phyloP scores from a whole-genome alignment of 2,888 invertebrate species.

The Hybos culiciformis region DNA sequence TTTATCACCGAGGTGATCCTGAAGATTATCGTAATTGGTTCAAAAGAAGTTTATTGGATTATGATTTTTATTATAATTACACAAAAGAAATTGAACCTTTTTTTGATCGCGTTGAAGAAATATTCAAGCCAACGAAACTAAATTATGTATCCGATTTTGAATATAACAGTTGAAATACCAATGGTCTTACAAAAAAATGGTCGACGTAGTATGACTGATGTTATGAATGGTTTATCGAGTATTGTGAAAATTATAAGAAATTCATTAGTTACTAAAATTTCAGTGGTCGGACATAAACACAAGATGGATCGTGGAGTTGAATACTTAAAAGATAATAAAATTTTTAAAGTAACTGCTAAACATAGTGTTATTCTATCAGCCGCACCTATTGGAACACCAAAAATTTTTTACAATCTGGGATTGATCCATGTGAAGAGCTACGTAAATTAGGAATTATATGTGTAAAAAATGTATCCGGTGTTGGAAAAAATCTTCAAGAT shows the following conservation, averaged over 20 bases:
- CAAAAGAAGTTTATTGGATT: too few relatives aligned
- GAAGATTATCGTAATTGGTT: constrained; percentile 62
- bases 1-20: constrained; percentile 55
- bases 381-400: constrained; percentile 53
- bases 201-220: constrained; percentile 42
- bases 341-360: constrained; percentile 36
- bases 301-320: too few relatives aligned
- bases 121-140: constrained; percentile 36
- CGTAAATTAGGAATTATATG: constrained; percentile 40
- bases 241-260: constrained; percentile 24
- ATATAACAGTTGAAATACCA: constrained; percentile 44
- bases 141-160: constrained; percentile 42
- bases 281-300: too few relatives aligned
- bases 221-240: too few relatives aligned
- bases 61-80: too few relatives aligned
- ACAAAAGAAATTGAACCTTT: constrained; percentile 12
- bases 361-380: constrained; percentile 53
- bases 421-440: constrained; percentile 48
- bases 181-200: constrained; percentile 45
- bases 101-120: constrained; percentile 18
- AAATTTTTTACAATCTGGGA: constrained; percentile 57
- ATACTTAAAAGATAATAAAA: constrained; percentile 32
- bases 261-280: constrained; percentile 42
- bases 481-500: constrained; percentile 58
- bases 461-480: constrained; percentile 43